phyloP scores from a whole-genome alignment of 1,140 invertebrate genomes.

The Helicorthomorpha holstii region DNA sequence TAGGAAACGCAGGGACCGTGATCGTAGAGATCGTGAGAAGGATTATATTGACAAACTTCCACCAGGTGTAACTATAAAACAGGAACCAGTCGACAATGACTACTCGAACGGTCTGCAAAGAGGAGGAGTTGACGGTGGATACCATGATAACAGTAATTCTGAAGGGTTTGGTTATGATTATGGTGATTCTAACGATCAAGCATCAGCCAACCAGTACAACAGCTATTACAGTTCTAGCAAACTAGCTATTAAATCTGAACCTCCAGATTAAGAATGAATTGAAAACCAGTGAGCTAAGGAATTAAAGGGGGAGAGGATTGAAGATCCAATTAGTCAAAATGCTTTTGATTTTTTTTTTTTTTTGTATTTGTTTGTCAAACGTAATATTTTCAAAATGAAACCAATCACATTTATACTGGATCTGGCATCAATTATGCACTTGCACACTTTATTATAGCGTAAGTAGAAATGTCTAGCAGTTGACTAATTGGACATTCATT shows the following conservation, averaged over 20 bases:
- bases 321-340: no score
- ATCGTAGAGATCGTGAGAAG: conserved; percentile 13
- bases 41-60: conserved; percentile 3
- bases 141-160: background rate
- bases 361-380: no score
- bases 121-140: no score
- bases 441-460: no score
- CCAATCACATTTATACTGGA: no score
- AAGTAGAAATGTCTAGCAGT: no score
- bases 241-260: background rate
- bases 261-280: background rate
- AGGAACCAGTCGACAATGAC: background rate
- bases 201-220: background rate
- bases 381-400: no score
- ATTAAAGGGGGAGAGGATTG: no score
- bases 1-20: conserved; percentile 15
- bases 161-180: background rate
- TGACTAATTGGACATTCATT: no score
- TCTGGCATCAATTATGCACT: no score
- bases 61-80: background rate
- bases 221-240: background rate
- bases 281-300: no score
- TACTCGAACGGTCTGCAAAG: background rate
- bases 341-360: no score
- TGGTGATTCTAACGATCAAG: background rate